Conservation (phyloP, 1,140 invertebrate genomes). For the Doryteuthis pealeii region DNA sequence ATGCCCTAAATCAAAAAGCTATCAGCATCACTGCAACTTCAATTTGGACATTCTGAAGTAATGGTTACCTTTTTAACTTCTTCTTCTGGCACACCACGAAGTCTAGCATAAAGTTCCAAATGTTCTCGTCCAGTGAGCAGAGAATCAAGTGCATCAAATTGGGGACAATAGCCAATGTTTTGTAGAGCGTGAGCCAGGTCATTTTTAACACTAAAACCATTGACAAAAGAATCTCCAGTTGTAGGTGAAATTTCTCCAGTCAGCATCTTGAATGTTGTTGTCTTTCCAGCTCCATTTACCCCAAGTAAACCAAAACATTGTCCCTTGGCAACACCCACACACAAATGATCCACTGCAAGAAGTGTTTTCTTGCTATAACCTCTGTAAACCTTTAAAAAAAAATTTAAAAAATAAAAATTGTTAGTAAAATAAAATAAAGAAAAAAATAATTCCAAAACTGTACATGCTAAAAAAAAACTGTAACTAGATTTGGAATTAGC, state of each 20-base stretch:
- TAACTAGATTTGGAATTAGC: no score
- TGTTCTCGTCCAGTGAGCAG: constrained; percentile 80
- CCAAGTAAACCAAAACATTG: constrained; percentile 85
- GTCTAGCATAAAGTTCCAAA: constrained; percentile 71
- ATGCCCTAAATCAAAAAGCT: no score
- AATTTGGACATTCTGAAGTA: no score
- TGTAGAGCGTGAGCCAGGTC: constrained; percentile 48
- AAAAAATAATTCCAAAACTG: constrained; percentile 9
- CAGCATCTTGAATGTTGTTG: constrained; percentile 80
- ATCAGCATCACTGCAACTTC: neutral
- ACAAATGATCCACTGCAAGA: constrained; percentile 71
- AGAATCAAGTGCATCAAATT: constrained; percentile 76
- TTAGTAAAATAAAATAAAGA: neutral
- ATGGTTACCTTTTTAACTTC: constrained; percentile 48
- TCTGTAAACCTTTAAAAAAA: constrained; percentile 35
- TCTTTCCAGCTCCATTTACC: constrained; percentile 86
- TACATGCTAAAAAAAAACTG: constrained; percentile 18
- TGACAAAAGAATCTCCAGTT: constrained; percentile 65
- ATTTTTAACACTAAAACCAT: constrained; percentile 50
- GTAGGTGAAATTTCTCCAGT: constrained; percentile 72
- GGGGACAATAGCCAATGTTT: constrained; percentile 66
- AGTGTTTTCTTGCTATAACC: constrained; percentile 36
- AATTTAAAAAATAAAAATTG: neutral
- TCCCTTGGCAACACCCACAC: constrained; percentile 72
- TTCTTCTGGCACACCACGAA: constrained; percentile 68